Base-by-base conservation (phyloP, 2,888 invertebrate species). In the Glyphotaelius pellucidus region DNA sequence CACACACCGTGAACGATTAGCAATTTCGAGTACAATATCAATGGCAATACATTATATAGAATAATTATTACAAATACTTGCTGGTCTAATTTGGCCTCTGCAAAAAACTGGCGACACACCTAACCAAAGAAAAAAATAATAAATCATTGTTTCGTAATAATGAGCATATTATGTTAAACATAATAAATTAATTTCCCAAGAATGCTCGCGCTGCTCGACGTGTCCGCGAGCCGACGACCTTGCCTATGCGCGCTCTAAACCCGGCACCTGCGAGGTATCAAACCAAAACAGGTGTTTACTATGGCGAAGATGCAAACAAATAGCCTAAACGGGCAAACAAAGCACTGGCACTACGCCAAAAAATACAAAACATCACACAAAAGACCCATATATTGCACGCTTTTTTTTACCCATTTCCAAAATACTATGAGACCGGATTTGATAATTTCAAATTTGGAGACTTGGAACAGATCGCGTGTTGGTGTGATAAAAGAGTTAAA, bases 181-280 rank as follows among this genome's bases (percentile, higher is more conserved):
- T 67, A 87, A 67, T 31, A 52, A 52, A 87, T 87, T 87, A 87
- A 87, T 87, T 87, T 87, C 31, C 67, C 32, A 30, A 87, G 30
- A 52, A 52, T 67, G 67, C 31, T 87, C 83, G 83, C 83, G 4
- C 87, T 88, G 19, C 80, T 81, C 15, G n/a, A 91, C 90, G 86
- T 38, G 83, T 32, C 92, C 83, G 89, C 93, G 92, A 92, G 93
- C 93, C 92, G 91, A 80, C 93, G 93, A 93, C 93, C 93, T 93
- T 93, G 93, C 92, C 91, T 90, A 90, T 35, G 84, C 84, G 86
- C 92, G 86, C 87, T 89, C 89, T 91, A 84, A 92, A 38, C 90
- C 88, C 52, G 87, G 92, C 92, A 92, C 92, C 91, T 91, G 91
- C 89, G 84, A 67, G 88, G 79, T 80, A 67, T 32, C 67, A 67